phyloP scores from a whole-genome alignment of 2,113 vertebrate species.

The Chionomys nivalis region DNA sequence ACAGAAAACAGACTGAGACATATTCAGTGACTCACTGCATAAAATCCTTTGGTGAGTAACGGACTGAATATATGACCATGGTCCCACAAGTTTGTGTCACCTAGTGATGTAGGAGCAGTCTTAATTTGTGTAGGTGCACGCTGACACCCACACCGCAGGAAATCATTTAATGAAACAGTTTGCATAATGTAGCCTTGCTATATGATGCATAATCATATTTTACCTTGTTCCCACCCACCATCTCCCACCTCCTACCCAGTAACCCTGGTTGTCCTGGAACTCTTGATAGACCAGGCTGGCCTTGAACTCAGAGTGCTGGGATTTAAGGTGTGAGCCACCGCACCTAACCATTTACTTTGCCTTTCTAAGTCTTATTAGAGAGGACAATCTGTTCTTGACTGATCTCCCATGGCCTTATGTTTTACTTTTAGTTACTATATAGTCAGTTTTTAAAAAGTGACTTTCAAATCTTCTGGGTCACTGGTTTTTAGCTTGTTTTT shows the following conservation, averaged over 20 bases:
- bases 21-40: not conserved
- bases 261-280: not conserved
- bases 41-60: not conserved
- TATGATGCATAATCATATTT: not conserved
- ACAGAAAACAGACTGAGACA: not conserved
- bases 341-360: not conserved
- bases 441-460: slow-evolving; percentile 12
- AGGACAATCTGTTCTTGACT: not conserved
- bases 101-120: not conserved
- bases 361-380: slow-evolving; percentile 4
- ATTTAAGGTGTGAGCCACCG: not conserved
- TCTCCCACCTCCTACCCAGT: not conserved
- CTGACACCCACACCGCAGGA: not conserved
- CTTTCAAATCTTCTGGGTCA: not conserved
- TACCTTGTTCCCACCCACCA: not conserved
- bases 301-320: not conserved
- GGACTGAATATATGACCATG: not conserved
- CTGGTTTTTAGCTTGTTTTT: not conserved
- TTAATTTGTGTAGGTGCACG: not conserved
- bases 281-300: not conserved
- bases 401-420: not conserved
- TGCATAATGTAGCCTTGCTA: not conserved
- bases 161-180: not conserved
- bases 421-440: not conserved
- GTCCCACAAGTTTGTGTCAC: not conserved